These are phyloP conservation scores for Nomada ferruginata DNA, from an alignment of 2,888 invertebrate species.

Conservation along the genomic window DNA sequence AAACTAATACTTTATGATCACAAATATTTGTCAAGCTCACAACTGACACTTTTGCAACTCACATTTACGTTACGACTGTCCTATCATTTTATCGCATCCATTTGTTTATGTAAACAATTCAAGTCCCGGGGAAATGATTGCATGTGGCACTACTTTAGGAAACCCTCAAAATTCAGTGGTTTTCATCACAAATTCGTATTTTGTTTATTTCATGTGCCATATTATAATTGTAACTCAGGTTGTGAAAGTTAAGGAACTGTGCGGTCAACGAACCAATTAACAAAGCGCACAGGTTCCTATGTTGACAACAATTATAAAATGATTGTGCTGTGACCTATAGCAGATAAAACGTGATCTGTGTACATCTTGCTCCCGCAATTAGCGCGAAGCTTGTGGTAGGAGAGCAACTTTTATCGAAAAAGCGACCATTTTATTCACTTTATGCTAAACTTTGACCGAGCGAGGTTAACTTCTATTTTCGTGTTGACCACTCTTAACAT, in stretches of 20 bases:
- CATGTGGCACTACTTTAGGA: too few relatives aligned
- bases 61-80: too few relatives aligned
- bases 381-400: constrained; percentile 25
- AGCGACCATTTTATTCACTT: constrained; percentile 49
- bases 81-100: too few relatives aligned
- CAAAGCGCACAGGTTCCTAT: constrained; percentile 12
- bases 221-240: neutral
- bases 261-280: neutral
- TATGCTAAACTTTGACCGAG: constrained; percentile 52
- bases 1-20: too few relatives aligned
- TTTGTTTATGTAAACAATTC: too few relatives aligned
- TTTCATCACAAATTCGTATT: too few relatives aligned
- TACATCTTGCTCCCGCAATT: constrained; percentile 44
- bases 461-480: constrained; percentile 55
- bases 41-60: too few relatives aligned
- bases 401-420: constrained; percentile 46
- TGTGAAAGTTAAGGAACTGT: neutral
- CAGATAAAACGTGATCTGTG: constrained; percentile 63
- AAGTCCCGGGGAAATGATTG: too few relatives aligned
- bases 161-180: too few relatives aligned
- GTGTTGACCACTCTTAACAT: constrained; percentile 44
- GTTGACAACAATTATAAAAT: constrained; percentile 37
- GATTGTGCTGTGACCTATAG: constrained; percentile 51
- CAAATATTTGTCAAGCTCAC: too few relatives aligned
- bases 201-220: too few relatives aligned